Evolutionary conservation across 1,140 invertebrate species (phyloP).

Genomic region (Drosophila kepulauana): DNA sequence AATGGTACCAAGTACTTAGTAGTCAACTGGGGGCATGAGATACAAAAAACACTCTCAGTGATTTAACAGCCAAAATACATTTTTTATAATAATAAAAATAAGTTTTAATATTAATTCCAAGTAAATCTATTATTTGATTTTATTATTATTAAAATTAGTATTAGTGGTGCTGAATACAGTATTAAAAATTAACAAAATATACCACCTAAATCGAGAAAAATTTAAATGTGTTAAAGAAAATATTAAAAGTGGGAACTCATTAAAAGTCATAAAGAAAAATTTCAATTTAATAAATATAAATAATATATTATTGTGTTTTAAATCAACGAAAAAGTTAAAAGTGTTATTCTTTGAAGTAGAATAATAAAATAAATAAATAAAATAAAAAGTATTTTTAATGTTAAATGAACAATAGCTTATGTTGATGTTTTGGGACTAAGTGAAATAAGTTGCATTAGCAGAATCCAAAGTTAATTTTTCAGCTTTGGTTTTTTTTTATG

Average conservation of each 20-base stretch:
- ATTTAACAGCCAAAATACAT: constrained; percentile 4
- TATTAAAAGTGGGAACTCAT: too few species aligned
- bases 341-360: too few species aligned
- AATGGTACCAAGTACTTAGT: constrained; percentile 52
- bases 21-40: constrained; percentile 36
- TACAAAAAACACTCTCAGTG: constrained; percentile 20
- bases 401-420: not conserved
- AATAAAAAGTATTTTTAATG: not conserved
- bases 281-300: too few species aligned
- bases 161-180: too few species aligned
- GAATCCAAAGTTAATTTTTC: constrained; percentile 34
- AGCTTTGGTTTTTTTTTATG: constrained; percentile 14
- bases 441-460: constrained; percentile 40
- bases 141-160: too few species aligned
- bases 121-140: not conserved
- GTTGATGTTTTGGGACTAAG: constrained; percentile 3
- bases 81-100: not conserved
- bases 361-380: not conserved
- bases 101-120: not conserved
- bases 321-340: too few species aligned
- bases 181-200: too few species aligned
- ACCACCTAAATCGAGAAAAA: too few species aligned
- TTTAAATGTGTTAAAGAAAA: too few species aligned
- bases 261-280: too few species aligned
- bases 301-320: too few species aligned